phyloP scores from a whole-genome alignment of 2,888 invertebrate species.

The Endotricha flammealis region DNA sequence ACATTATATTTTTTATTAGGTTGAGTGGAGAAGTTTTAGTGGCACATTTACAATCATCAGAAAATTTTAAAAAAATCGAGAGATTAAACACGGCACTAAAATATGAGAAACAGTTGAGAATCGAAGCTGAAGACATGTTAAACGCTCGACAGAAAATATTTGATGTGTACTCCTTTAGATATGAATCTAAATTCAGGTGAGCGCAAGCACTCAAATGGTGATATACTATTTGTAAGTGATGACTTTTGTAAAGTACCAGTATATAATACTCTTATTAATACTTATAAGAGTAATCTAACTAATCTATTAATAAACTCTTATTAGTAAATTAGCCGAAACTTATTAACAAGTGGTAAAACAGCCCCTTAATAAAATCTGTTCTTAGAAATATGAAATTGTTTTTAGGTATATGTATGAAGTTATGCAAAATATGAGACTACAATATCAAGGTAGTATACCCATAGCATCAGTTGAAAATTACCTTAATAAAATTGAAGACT shows the following conservation, averaged over 20 bases:
- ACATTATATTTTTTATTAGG: no score
- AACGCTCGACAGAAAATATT: slow-evolving; percentile 57
- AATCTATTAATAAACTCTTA: no score
- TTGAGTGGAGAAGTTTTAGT: slow-evolving; percentile 68
- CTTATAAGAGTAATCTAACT: no score
- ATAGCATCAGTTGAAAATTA: slow-evolving; percentile 55
- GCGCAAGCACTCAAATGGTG: no score
- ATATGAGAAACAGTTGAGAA: slow-evolving; percentile 55
- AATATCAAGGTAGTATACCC: slow-evolving; percentile 65
- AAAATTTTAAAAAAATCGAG: slow-evolving; percentile 60
- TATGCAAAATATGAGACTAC: slow-evolving; percentile 54
- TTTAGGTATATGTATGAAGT: slow-evolving; percentile 59
- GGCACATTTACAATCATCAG: slow-evolving; percentile 69
- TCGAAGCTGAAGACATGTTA: slow-evolving; percentile 59
- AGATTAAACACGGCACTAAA: slow-evolving; percentile 45
- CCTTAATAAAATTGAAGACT: slow-evolving; percentile 47
- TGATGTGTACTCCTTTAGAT: slow-evolving; percentile 54
- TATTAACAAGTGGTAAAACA: no score
- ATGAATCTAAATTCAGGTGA: slow-evolving; percentile 63
- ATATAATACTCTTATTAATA: no score
- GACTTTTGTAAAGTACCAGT: no score
- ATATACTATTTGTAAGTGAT: no score
- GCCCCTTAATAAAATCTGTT: no score
- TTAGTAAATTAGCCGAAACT: no score
- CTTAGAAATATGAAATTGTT: no score